phyloP scores from a whole-genome alignment of 2,113 vertebrate genomes.

The Crotalus helleri region DNA sequence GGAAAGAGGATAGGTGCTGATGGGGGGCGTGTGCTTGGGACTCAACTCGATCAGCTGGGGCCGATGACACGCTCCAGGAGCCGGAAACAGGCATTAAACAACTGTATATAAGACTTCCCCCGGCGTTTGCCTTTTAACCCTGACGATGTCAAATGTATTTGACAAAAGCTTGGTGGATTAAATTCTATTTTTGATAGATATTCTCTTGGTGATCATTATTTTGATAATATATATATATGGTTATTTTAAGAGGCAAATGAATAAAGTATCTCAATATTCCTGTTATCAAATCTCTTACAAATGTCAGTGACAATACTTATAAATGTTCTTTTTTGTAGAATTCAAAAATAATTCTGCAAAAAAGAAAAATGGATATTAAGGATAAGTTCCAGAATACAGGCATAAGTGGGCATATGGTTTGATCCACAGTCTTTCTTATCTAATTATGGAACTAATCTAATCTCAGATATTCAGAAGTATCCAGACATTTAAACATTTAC shows the following conservation, averaged over 20 bases:
- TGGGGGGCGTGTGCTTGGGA: too few species aligned
- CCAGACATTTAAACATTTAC: neutral
- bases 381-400: neutral
- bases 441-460: neutral
- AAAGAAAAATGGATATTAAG: neutral
- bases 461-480: neutral
- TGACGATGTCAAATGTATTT: too few species aligned
- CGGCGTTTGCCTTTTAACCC: too few species aligned
- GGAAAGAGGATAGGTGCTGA: too few species aligned
- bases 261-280: neutral
- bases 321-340: neutral
- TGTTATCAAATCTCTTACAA: neutral
- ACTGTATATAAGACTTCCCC: too few species aligned
- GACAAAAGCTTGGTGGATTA: too few species aligned
- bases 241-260: neutral
- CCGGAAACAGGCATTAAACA: too few species aligned
- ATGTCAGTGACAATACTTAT: neutral
- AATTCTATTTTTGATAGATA: too few species aligned
- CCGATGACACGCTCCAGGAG: too few species aligned
- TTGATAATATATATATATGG: too few species aligned
- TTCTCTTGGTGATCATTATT: too few species aligned
- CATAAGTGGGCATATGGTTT: neutral
- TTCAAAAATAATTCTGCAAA: neutral
- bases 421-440: neutral
- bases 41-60: too few species aligned